These are phyloP conservation scores for Monomorium pharaonis DNA, from an alignment of 1,140 invertebrate genomes.

Conservation along the genomic window DNA sequence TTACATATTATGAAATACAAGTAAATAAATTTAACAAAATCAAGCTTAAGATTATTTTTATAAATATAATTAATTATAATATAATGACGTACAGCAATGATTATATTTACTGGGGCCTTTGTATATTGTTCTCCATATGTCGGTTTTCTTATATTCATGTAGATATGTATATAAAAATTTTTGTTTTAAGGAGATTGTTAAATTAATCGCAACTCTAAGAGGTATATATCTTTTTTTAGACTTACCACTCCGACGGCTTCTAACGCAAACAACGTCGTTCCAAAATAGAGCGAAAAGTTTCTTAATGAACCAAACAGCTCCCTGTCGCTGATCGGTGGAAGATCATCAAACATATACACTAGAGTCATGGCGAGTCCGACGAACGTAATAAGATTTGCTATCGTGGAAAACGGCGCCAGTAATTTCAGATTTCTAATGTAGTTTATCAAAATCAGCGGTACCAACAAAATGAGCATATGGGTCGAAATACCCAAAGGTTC, in stretches of 20 bases:
- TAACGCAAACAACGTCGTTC: constrained; percentile 94
- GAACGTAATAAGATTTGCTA: constrained; percentile 91
- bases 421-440: constrained; percentile 92
- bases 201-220: not conserved
- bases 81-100: not conserved
- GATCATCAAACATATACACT: constrained; percentile 88
- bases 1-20: not conserved
- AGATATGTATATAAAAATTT: not conserved
- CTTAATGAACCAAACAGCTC: constrained; percentile 85
- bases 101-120: constrained; percentile 7
- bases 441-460: constrained; percentile 90
- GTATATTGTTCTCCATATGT: constrained; percentile 6
- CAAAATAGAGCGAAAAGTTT: constrained; percentile 92
- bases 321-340: constrained; percentile 87
- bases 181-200: not conserved
- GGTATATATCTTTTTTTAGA: constrained; percentile 66
- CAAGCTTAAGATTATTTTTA: not conserved
- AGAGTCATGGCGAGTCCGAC: constrained; percentile 90
- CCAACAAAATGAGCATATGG: constrained; percentile 88
- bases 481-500: constrained; percentile 81
- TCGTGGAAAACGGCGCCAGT: constrained; percentile 92
- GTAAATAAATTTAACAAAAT: not conserved
- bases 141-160: not conserved
- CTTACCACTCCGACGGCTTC: constrained; percentile 95
- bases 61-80: not conserved